These are phyloP conservation scores for Iselma pallidipennis DNA, from an alignment of 2,888 invertebrate genomes.

Conservation along the genomic window DNA sequence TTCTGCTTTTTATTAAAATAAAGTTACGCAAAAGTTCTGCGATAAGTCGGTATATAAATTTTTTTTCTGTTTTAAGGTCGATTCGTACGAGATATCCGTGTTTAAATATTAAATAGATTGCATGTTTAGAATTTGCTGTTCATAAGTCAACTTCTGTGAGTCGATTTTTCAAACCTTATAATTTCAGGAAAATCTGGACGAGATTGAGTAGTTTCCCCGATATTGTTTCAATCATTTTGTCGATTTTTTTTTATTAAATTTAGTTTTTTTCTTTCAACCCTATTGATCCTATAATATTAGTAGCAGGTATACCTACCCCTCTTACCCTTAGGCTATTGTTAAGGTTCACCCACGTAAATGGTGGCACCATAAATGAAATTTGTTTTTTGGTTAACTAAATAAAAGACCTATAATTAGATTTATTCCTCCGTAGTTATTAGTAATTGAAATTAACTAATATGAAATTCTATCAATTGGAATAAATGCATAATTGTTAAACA, in stretches of 20 bases:
- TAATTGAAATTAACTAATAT: not conserved
- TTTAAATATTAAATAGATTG: not conserved
- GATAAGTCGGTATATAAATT: not conserved
- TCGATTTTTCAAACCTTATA: not conserved
- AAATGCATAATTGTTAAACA: not conserved
- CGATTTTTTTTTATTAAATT: too few species aligned
- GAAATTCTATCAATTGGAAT: not conserved
- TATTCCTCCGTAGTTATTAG: not conserved
- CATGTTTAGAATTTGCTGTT: not conserved
- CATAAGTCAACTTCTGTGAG: not conserved
- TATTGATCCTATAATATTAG: too few species aligned
- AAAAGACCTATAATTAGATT: not conserved
- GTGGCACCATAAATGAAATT: too few species aligned
- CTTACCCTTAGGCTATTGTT: too few species aligned
- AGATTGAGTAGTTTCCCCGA: too few species aligned
- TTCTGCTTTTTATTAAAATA: not conserved
- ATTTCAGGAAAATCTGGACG: not conserved
- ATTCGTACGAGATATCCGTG: not conserved
- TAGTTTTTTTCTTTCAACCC: too few species aligned
- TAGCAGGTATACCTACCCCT: too few species aligned
- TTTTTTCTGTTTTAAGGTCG: not conserved
- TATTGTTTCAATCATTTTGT: too few species aligned
- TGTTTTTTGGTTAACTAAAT: too few species aligned
- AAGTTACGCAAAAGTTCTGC: conserved; percentile 1
- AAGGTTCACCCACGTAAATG: too few species aligned